Conservation (phyloP, 2,888 invertebrate genomes). For the Melieria omissa region DNA sequence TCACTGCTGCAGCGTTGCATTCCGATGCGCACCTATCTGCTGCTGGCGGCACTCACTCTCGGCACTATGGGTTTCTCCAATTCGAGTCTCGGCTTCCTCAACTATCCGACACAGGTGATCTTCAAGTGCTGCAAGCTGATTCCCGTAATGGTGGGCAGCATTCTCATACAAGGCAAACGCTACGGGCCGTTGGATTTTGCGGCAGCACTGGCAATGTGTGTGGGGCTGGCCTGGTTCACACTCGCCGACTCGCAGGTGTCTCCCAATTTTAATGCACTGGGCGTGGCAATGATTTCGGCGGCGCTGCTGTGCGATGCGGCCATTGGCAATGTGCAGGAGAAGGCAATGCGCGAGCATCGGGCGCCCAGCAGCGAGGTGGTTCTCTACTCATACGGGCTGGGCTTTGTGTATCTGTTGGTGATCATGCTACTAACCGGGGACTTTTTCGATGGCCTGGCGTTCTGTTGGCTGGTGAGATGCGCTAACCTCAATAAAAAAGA, state of each 20-base stretch:
- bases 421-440: slow-evolving; percentile 80
- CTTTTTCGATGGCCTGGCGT: slow-evolving; percentile 77
- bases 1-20: slow-evolving; percentile 75
- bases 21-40: slow-evolving; percentile 81
- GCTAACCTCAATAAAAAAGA: not conserved
- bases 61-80: slow-evolving; percentile 98
- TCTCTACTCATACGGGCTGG: slow-evolving; percentile 90
- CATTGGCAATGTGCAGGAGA: slow-evolving; percentile 97
- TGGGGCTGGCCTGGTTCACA: slow-evolving; percentile 91
- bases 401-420: slow-evolving; percentile 81
- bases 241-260: slow-evolving; percentile 81
- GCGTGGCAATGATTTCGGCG: slow-evolving; percentile 80
- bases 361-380: slow-evolving; percentile 93
- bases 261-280: slow-evolving; percentile 78
- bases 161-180: slow-evolving; percentile 89
- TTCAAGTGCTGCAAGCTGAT: slow-evolving; percentile 98
- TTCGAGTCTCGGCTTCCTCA: slow-evolving; percentile 91
- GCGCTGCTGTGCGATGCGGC: slow-evolving; percentile 94
- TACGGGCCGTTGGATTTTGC: slow-evolving; percentile 86
- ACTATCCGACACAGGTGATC: slow-evolving; percentile 97
- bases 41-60: slow-evolving; percentile 87
- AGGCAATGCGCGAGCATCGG: slow-evolving; percentile 85
- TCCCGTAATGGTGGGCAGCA: slow-evolving; percentile 93
- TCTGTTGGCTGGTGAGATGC: slow-evolving; percentile 79
- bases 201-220: slow-evolving; percentile 87